Conservation (phyloP, 2,797 vertebrate species). For the Micropoecilia bifurca region DNA sequence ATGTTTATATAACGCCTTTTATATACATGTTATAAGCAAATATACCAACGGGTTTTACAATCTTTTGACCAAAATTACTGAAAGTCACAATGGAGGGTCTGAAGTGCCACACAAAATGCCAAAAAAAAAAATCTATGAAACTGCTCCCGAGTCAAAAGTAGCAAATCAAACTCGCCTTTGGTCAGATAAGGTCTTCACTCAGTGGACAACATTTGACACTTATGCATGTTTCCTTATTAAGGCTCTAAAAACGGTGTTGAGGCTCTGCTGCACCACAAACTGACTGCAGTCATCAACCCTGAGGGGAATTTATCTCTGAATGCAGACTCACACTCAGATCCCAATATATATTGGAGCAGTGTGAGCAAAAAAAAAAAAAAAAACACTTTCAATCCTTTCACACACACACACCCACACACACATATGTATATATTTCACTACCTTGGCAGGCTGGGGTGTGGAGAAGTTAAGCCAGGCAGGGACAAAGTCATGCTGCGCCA, state of each 20-base stretch:
- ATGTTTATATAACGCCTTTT: neutral
- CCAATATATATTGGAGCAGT: neutral
- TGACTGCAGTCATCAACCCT: constrained; percentile 20
- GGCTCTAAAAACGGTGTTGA: constrained; percentile 3
- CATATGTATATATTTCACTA: constrained; percentile 46
- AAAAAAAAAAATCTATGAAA: neutral
- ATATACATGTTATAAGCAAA: neutral
- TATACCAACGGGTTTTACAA: neutral
- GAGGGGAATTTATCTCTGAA: constrained; percentile 1
- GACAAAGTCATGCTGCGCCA: constrained; percentile 99
- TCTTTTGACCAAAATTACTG: neutral
- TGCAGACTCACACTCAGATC: constrained; percentile 12
- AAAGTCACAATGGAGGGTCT: neutral
- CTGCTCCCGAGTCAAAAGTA: neutral
- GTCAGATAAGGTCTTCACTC: neutral
- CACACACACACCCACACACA: neutral
- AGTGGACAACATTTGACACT: neutral
- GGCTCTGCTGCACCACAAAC: constrained; percentile 29
- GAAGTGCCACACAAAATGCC: neutral
- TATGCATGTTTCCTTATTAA: neutral
- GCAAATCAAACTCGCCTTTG: neutral
- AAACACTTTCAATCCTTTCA: neutral
- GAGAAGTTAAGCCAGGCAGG: constrained; percentile 99
- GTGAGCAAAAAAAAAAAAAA: neutral
- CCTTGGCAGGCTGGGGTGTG: constrained; percentile 99